Evolutionary conservation across 2,888 invertebrate genomes (phyloP).

Genomic region (Andrena dorsata): DNA sequence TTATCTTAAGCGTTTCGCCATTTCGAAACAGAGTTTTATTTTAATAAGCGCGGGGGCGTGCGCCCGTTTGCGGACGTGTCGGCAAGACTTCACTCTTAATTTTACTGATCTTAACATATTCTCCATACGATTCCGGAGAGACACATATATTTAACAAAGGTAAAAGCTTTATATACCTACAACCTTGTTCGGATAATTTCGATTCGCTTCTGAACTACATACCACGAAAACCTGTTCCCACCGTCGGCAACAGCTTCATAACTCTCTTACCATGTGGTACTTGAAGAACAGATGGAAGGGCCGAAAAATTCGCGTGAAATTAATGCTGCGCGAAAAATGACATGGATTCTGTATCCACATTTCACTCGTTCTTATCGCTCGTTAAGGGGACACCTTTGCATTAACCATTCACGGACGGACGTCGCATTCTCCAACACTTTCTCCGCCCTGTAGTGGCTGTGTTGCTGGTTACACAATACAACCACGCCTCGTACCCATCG

Average conservation of each 20-base stretch:
- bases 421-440: slow-evolving; percentile 59
- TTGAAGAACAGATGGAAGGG: slow-evolving; percentile 1
- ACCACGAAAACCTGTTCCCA: background rate
- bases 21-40: no score
- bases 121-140: no score
- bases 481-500: slow-evolving; percentile 63
- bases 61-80: no score
- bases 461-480: slow-evolving; percentile 59
- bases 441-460: slow-evolving; percentile 53
- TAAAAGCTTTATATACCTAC: no score
- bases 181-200: no score
- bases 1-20: no score
- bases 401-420: slow-evolving; percentile 60
- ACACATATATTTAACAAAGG: no score
- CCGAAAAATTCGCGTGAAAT: background rate
- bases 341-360: background rate
- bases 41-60: no score
- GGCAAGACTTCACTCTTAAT: no score
- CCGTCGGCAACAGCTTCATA: no score
- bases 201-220: no score
- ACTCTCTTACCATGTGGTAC: background rate
- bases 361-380: slow-evolving; percentile 27
- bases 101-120: no score
- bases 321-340: slow-evolving; percentile 1
- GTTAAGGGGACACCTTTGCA: slow-evolving; percentile 40